Conservation (phyloP, 2,888 invertebrate genomes). For the Odontocerum albicorne region DNA sequence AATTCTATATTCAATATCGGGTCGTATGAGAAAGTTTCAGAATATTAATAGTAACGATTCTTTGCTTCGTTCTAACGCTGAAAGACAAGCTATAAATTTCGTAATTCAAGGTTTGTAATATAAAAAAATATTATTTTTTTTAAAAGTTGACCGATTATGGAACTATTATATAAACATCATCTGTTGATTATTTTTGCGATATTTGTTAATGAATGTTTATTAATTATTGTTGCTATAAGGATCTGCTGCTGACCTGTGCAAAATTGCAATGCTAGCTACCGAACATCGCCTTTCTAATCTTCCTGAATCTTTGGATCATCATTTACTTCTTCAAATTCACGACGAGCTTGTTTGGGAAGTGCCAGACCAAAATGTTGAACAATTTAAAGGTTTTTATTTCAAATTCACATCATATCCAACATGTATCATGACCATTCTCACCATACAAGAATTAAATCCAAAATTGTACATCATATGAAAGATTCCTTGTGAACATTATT, state of each 20-base stretch:
- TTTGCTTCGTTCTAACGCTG: slow-evolving; percentile 43
- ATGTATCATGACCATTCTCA: neutral
- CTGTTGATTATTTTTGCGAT: neutral
- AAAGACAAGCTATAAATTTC: slow-evolving; percentile 55
- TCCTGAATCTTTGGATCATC: slow-evolving; percentile 33
- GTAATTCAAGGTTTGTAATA: slow-evolving; percentile 49
- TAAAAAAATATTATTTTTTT: too few relatives aligned
- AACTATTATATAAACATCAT: too few relatives aligned
- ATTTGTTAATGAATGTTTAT: neutral
- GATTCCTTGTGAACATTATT: too few relatives aligned
- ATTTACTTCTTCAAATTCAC: slow-evolving; percentile 54
- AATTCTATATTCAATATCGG: slow-evolving; percentile 44
- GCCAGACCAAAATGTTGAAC: slow-evolving; percentile 37
- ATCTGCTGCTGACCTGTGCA: slow-evolving; percentile 56
- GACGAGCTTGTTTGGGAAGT: slow-evolving; percentile 59
- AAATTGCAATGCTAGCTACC: slow-evolving; percentile 49
- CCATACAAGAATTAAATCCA: neutral
- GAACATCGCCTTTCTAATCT: slow-evolving; percentile 38
- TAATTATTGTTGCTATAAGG: too few relatives aligned
- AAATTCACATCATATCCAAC: neutral
- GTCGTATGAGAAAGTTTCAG: slow-evolving; percentile 44
- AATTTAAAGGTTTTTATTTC: slow-evolving; percentile 42
- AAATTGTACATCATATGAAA: neutral
- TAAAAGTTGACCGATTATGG: too few relatives aligned
- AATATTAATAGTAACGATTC: slow-evolving; percentile 37